Evolutionary conservation across 2,113 vertebrate genomes (phyloP), one percentile per base, ranked within the genome.

Genomic region (Dipodomys stephensi): DNA sequence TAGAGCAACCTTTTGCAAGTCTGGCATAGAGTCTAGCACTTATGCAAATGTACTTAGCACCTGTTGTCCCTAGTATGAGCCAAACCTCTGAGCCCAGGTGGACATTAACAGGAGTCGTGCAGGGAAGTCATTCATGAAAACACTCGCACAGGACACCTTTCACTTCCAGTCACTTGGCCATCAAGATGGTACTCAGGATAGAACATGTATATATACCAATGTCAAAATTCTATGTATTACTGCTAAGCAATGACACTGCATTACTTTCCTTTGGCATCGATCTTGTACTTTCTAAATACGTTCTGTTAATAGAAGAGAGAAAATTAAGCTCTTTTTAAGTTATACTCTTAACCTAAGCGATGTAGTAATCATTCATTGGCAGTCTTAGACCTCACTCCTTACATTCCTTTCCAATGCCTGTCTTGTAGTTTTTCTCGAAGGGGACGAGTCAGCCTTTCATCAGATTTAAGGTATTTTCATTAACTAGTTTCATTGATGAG

Each of bases 41-140:
- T 57, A 62, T 8, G 30, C 28, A 77, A 22, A n/a, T 27, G 65
- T 44, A 18, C 32, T 86, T 67, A 92, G 53, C 44, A 57, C 32
- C 83, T 78, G 68, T 65, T 77, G 49, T 57, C 65, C 64, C 9
- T n/a, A 64, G 25, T 13, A 46, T 84, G 35, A 12, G 13, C 23
- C 93, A 85, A 74, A 90, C 64, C 35, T 88, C 49, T 16, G 39
- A 87, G 74, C 86, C 83, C 73, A 84, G 8, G 53, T 25, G 15
- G 60, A 44, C 67, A 46, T 44, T 39, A 28, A 81, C 46, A 49
- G 73, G 30, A 67, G 62, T 46, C 28, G 19, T 77, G 64, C 20
- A 23, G 10, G 46, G 53, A 39, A 62, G 53, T 28, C n/a, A 65
- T 2, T 83, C 68, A 13, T 82, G 74, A 62, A 76, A 71, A 64